These are phyloP conservation scores for Ischnus inquisitorius DNA, from an alignment of 2,888 invertebrate genomes.

Conservation along the genomic window DNA sequence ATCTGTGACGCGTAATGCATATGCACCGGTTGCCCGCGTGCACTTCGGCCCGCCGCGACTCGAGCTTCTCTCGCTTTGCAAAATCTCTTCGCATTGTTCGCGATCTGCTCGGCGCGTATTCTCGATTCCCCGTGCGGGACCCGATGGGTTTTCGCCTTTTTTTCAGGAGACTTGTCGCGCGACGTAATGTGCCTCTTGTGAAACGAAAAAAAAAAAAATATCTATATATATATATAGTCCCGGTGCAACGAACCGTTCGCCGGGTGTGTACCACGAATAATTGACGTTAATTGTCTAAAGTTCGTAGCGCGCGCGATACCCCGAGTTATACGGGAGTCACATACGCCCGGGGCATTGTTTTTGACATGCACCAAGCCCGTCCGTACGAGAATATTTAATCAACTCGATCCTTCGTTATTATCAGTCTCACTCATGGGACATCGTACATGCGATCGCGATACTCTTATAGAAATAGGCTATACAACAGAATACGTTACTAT, in stretches of 20 bases:
- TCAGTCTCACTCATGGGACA: not conserved
- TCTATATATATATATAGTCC: not conserved
- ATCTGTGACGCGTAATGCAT: slow-evolving; percentile 52
- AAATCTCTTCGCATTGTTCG: slow-evolving; percentile 54
- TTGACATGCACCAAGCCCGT: not conserved
- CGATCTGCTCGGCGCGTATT: slow-evolving; percentile 20
- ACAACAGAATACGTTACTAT: too few relatives aligned
- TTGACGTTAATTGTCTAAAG: slow-evolving; percentile 55
- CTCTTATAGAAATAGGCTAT: not conserved
- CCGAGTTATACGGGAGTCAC: not conserved
- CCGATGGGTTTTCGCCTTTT: slow-evolving; percentile 40
- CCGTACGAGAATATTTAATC: slow-evolving; percentile 32
- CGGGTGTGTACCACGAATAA: slow-evolving; percentile 32
- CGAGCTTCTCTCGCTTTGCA: slow-evolving; percentile 28
- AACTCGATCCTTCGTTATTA: slow-evolving; percentile 5
- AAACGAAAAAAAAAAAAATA: slow-evolving; percentile 4
- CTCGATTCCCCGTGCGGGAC: slow-evolving; percentile 59
- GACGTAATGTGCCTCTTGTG: slow-evolving; percentile 7
- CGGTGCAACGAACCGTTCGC: slow-evolving; percentile 36
- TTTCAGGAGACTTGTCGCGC: not conserved
- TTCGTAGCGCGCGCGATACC: slow-evolving; percentile 35
- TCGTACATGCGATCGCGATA: not conserved
- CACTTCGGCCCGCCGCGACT: not conserved
- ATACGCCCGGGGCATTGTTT: slow-evolving; percentile 38
- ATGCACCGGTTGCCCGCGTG: slow-evolving; percentile 16